phyloP scores from a whole-genome alignment of 2,113 vertebrate species.

The Echinops telfairi region DNA sequence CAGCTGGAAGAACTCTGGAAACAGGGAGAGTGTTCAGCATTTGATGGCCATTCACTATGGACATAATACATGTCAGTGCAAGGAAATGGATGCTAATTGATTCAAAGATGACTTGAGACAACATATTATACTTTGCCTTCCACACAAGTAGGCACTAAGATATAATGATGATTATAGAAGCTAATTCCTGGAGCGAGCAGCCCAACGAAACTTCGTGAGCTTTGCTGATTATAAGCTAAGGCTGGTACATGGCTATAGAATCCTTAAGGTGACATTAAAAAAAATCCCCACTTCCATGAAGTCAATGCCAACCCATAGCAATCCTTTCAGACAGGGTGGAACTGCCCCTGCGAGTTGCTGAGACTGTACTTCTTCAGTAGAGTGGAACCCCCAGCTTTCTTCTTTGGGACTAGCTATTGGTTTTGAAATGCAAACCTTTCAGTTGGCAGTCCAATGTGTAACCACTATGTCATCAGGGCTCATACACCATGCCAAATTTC shows the following conservation, averaged over 20 bases:
- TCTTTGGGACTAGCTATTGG: too few species aligned
- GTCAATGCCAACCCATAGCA: too few species aligned
- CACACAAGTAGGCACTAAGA: background rate
- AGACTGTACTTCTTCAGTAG: too few species aligned
- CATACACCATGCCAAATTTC: background rate
- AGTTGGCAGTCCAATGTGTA: too few species aligned
- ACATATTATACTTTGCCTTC: background rate
- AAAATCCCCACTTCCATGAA: too few species aligned
- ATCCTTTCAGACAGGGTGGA: too few species aligned
- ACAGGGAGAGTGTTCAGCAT: background rate
- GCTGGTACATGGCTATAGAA: background rate
- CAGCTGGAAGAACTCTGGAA: background rate
- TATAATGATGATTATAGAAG: background rate
- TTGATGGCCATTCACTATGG: background rate
- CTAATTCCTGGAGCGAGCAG: background rate
- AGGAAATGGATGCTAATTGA: background rate
- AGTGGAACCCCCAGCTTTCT: too few species aligned
- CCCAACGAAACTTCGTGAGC: background rate
- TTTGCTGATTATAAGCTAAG: background rate
- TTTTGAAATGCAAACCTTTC: too few species aligned
- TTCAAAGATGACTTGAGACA: conserved; percentile 4
- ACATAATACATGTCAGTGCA: background rate
- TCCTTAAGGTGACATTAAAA: background rate
- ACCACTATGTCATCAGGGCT: too few species aligned
- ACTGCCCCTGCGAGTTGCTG: too few species aligned